A percentile compares a stretch with the other conserved stretches of the same genome.
Conservation (phyloP, 2,113 vertebrate species). For the Corythornis vintsioides region DNA sequence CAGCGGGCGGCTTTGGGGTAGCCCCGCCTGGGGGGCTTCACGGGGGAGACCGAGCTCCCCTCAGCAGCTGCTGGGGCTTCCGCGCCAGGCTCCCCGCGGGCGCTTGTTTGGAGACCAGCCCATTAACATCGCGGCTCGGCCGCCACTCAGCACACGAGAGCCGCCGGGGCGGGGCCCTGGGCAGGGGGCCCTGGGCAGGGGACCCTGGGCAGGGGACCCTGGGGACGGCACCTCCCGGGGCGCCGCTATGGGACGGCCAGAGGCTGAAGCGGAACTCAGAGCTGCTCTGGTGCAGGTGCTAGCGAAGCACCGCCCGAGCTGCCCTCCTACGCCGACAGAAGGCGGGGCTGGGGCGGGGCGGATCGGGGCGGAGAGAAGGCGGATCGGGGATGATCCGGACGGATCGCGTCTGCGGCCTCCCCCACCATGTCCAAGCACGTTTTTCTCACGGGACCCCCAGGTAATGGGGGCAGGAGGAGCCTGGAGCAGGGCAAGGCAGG, state of each 20-base stretch:
- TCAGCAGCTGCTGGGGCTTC: not conserved
- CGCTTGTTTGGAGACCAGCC: too few species aligned
- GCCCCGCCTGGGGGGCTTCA: rapidly evolving
- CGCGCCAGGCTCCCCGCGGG: too few species aligned
- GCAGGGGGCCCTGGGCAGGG: too few species aligned
- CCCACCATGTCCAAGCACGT: constrained; percentile 83
- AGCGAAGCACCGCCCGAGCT: rapidly evolving
- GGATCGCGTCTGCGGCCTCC: rapidly evolving
- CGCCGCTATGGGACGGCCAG: too few species aligned
- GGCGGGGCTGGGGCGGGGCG: not conserved
- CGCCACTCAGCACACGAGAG: too few species aligned
- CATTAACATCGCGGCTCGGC: too few species aligned
- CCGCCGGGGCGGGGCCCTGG: too few species aligned
- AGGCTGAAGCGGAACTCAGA: rapidly evolving
- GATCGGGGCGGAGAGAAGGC: too few species aligned
- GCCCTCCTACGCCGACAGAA: rapidly evolving
- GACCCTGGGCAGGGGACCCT: too few species aligned
- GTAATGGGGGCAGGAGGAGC: constrained; percentile 68
- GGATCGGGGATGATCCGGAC: not conserved
- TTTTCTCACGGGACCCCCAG: constrained; percentile 90
- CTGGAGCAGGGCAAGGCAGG: rapidly evolving
- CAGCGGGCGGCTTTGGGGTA: not conserved
- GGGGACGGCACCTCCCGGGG: rapidly evolving
- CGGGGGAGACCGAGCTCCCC: not conserved
- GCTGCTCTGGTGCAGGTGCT: not conserved